These are phyloP conservation scores for Stenodema calcarata DNA, from an alignment of 2,888 invertebrate genomes.

Conservation along the genomic window DNA sequence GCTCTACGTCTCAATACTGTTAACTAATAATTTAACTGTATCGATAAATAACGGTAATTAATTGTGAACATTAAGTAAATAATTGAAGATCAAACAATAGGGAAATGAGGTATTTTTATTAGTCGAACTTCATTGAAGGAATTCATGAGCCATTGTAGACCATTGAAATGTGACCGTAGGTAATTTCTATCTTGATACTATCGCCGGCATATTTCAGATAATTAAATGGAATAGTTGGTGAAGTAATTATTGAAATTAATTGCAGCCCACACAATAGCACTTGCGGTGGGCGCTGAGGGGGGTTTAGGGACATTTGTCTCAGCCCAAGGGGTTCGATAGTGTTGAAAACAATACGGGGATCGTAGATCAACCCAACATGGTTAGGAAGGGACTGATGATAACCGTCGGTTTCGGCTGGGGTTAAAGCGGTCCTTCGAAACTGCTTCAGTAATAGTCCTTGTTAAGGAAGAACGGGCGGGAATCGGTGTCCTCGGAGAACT, in stretches of 20 bases:
- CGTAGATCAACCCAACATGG: not conserved
- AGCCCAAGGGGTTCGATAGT: not conserved
- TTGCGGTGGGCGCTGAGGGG: not conserved
- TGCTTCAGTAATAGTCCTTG: constrained; percentile 2
- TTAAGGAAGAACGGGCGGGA: not conserved
- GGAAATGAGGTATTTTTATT: too few species aligned
- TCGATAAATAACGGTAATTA: too few species aligned
- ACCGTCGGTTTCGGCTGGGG: not conserved
- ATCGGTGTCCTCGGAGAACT: not conserved
- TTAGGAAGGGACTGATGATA: not conserved
- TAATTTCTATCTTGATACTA: not conserved
- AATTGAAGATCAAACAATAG: too few species aligned
- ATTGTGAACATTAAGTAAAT: too few species aligned
- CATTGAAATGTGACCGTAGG: not conserved
- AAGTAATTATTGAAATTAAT: not conserved
- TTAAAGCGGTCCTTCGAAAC: not conserved
- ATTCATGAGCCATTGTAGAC: too few species aligned
- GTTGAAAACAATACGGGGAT: not conserved
- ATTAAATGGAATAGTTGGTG: not conserved
- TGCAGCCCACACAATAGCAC: not conserved
- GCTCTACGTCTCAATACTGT: too few species aligned
- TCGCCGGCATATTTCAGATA: not conserved
- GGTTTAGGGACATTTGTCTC: not conserved
- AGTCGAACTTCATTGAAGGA: too few species aligned
- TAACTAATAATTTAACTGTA: too few species aligned